Conservation (phyloP, 2,797 vertebrate genomes). For the Cottoperca gobio region DNA sequence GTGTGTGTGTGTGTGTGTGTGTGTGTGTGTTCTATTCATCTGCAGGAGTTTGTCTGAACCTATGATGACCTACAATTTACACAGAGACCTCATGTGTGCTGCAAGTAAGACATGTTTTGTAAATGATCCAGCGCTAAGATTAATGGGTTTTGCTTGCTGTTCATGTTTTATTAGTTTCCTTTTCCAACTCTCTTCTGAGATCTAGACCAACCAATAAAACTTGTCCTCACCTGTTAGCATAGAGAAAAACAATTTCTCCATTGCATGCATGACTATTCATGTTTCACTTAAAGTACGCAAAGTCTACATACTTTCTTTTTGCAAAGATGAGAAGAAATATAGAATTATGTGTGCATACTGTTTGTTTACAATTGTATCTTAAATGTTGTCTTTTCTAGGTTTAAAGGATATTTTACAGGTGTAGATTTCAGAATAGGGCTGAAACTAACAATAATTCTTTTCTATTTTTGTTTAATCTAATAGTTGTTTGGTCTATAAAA, state of each 20-base stretch:
- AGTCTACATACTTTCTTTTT: neutral
- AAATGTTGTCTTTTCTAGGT: neutral
- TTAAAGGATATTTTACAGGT: neutral
- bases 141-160: neutral
- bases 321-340: neutral
- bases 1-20: conserved; percentile 43
- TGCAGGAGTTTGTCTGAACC: conserved; percentile 96
- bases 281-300: neutral
- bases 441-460: too few relatives aligned
- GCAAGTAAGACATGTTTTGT: conserved; percentile 91
- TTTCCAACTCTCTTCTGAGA: conserved; percentile 5
- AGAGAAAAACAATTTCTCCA: neutral
- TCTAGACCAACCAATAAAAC: neutral
- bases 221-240: neutral
- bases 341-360: too few relatives aligned
- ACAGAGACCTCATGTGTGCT: conserved; percentile 93
- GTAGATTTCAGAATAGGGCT: neutral
- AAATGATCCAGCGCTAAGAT: conserved; percentile 4
- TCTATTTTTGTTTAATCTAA: too few relatives aligned
- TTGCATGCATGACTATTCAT: neutral
- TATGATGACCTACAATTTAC: conserved; percentile 95
- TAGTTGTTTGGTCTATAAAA: too few relatives aligned
- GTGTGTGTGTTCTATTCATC: conserved; percentile 50
- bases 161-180: neutral
- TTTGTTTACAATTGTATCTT: neutral